Percentiles rank a stretch among this genome's conserved stretches.
These are phyloP conservation scores for Elanus axillaris DNA, from an alignment of 2,113 vertebrate species.

Conservation along the genomic window DNA sequence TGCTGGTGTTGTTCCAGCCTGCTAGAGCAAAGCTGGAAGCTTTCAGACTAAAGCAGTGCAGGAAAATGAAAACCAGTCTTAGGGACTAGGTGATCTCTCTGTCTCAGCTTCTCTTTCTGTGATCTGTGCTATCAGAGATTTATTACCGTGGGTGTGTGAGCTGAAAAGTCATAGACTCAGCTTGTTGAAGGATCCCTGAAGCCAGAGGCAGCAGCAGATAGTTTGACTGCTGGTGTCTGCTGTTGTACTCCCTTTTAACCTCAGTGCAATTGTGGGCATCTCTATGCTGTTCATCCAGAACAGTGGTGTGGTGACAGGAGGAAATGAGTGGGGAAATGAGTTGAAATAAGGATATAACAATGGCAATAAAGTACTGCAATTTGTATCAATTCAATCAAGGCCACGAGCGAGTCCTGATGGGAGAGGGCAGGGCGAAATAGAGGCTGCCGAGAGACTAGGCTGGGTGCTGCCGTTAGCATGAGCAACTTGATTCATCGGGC, in stretches of 20 bases:
- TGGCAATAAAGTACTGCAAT: neutral
- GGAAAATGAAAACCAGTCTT: neutral
- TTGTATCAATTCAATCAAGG: neutral
- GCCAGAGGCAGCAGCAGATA: neutral
- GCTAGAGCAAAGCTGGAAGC: neutral
- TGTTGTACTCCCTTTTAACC: neutral
- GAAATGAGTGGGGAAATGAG: neutral
- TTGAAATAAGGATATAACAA: neutral
- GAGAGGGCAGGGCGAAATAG: neutral
- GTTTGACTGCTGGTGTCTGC: neutral
- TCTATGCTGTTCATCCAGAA: neutral
- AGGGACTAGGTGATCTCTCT: neutral
- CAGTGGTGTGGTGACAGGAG: neutral
- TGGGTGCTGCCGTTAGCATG: neutral
- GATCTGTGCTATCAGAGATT: neutral
- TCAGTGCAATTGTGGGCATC: neutral
- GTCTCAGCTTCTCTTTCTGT: neutral
- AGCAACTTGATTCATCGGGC: neutral
- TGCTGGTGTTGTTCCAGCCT: neutral
- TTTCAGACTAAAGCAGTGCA: rapidly evolving
- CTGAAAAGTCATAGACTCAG: neutral
- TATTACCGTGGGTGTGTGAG: rapidly evolving
- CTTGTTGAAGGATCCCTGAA: neutral
- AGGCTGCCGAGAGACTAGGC: neutral
- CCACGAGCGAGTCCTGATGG: neutral